A percentile compares a stretch with the other conserved stretches of the same genome.
Conservation (phyloP, 2,797 vertebrate species). For the Phaenicophaeus curvirostris region DNA sequence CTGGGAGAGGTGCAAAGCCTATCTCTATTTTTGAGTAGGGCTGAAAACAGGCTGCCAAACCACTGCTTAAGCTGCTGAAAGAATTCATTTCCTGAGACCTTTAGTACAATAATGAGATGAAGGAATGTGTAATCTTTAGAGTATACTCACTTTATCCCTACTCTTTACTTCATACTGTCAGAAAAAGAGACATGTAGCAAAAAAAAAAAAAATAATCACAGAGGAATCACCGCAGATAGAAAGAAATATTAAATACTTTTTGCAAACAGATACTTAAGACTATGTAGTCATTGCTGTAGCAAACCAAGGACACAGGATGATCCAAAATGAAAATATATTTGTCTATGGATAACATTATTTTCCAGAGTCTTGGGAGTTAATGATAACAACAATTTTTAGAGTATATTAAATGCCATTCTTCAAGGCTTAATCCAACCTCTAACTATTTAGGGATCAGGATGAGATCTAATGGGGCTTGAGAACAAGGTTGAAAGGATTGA, state of each 20-base stretch:
- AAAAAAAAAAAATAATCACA: neutral
- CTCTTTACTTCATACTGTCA: constrained; percentile 5
- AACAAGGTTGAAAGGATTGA: constrained; percentile 57
- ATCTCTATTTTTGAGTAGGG: neutral
- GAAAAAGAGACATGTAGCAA: neutral
- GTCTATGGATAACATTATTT: neutral
- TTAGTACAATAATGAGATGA: neutral
- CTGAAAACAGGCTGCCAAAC: neutral
- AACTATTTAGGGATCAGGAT: constrained; percentile 54
- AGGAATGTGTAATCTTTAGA: neutral
- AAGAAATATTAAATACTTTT: constrained; percentile 16
- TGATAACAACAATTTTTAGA: constrained; percentile 33
- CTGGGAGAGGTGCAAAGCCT: neutral
- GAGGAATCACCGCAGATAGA: neutral
- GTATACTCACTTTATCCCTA: constrained; percentile 7
- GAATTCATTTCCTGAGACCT: constrained; percentile 2
- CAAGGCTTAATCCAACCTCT: constrained; percentile 46
- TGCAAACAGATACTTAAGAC: constrained; percentile 22
- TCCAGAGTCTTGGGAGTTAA: constrained; percentile 38
- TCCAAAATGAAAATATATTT: constrained; percentile 50
- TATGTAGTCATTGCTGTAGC: neutral
- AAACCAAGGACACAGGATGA: constrained; percentile 38
- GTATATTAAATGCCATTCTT: constrained; percentile 50
- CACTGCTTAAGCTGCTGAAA: neutral
- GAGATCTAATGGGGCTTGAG: constrained; percentile 46